Evolutionary conservation across 2,888 invertebrate species (phyloP), one percentile per base, ranked within the genome.

Genomic region (Thecocarcelia acutangulata): DNA sequence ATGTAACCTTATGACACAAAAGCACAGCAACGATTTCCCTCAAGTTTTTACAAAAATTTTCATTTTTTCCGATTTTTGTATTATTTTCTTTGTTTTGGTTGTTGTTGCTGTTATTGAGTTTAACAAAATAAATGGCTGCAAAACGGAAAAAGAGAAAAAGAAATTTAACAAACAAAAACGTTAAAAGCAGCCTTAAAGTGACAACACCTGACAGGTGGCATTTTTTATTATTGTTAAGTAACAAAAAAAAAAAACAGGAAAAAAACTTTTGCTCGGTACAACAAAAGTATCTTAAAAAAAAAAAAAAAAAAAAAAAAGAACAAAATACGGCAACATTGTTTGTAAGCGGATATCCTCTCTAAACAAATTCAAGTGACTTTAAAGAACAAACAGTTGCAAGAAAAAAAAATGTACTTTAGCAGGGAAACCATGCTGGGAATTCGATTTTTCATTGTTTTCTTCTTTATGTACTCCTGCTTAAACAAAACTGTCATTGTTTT

Each of bases 201-300:
- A 68, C 72, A 76, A 68, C 80, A 81, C 72, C 76, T 81, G 80
- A 68, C 80, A 81, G 80, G 76, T 73, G 72, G n/a, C n/a, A n/a
- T 80, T 33, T 59, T 75, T 66, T 44, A 64, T 13, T 46, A n/a
- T 68, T 77, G 21, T 9, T n/a, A 12, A 50, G 17, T n/a, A 59
- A 50, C 19, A 44, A 72, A 44, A 46, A 24, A 24, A 2, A 24
- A 24, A 2, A 24, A 24, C n/a, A n/a, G n/a, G n/a, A n/a, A n/a
- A n/a, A n/a, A n/a, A n/a, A n/a, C n/a, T n/a, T n/a, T n/a, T n/a
- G n/a, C 19, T 21, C 12, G 8, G 13, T 24, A 19, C 15, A 28
- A 17, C 3, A 17, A 17, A n/a, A 42, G 21, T 48, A 5, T 11
- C 40, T 56, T 15, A 24, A 21, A 37, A 58, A 17, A 15, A 12